Conservation (phyloP, 2,113 vertebrate genomes). For the Hypomesus transpacificus region DNA sequence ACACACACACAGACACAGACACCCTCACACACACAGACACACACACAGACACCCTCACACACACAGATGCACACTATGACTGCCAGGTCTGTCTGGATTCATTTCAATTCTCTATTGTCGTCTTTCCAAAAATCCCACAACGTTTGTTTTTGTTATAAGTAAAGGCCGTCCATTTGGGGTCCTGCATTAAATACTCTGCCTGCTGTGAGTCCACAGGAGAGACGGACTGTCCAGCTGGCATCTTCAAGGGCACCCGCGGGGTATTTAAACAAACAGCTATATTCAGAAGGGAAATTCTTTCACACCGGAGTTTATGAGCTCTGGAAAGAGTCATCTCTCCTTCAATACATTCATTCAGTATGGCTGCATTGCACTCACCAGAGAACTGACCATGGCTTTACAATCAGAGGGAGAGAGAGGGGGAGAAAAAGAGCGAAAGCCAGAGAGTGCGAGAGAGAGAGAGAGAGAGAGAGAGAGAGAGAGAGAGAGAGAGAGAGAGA, state of each 20-base stretch:
- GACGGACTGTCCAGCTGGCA: conserved; percentile 17
- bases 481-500: not conserved
- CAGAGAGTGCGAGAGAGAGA: not conserved
- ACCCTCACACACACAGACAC: not conserved
- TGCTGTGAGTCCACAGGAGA: not conserved
- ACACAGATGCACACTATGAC: not conserved
- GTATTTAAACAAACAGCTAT: conserved; percentile 15
- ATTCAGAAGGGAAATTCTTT: conserved; percentile 18
- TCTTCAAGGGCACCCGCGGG: conserved; percentile 5
- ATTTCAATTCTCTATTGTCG: not conserved
- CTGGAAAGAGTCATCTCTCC: conserved; percentile 20
- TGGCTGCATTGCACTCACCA: conserved; percentile 1
- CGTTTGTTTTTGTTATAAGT: not conserved
- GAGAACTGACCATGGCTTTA: conserved; percentile 6
- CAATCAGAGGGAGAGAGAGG: not conserved
- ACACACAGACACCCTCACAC: not conserved
- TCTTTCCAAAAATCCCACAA: not conserved
- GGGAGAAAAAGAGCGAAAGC: not conserved
- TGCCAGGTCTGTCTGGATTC: not conserved
- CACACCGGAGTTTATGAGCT: conserved; percentile 13
- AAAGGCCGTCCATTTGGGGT: conserved; percentile 1
- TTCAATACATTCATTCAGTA: conserved; percentile 12
- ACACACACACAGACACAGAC: not conserved
- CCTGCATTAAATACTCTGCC: not conserved
- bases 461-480: not conserved